These are phyloP conservation scores for Ypsolopha sequella DNA, from an alignment of 2,888 invertebrate genomes.

Conservation along the genomic window DNA sequence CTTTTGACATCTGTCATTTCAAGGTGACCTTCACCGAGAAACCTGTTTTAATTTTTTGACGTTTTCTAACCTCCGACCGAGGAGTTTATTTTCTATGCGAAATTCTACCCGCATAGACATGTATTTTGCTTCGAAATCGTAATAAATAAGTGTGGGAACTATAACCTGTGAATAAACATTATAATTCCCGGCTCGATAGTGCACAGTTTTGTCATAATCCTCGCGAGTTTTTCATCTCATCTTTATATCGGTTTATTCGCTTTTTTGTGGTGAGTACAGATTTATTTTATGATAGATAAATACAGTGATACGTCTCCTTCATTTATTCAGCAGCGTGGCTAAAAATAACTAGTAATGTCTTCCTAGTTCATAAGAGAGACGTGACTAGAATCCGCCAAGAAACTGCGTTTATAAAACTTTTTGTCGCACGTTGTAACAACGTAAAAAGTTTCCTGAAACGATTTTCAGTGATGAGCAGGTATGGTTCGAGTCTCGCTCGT, in stretches of 20 bases:
- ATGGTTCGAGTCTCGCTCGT: no score
- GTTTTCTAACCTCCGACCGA: slow-evolving; percentile 33
- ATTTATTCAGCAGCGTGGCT: slow-evolving; percentile 27
- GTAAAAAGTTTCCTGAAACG: no score
- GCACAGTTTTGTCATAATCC: slow-evolving; percentile 42
- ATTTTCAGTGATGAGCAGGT: no score
- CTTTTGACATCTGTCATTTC: slow-evolving; percentile 32
- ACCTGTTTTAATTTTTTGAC: slow-evolving; percentile 36
- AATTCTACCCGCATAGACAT: slow-evolving; percentile 60
- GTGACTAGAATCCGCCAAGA: not conserved
- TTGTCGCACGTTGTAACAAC: no score
- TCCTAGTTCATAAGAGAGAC: not conserved
- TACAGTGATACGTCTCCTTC: slow-evolving; percentile 19
- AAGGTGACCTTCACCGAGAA: slow-evolving; percentile 58
- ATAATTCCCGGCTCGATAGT: slow-evolving; percentile 30
- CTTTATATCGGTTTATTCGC: slow-evolving; percentile 13
- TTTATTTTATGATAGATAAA: slow-evolving; percentile 17
- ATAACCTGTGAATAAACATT: slow-evolving; percentile 24
- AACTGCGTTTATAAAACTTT: not conserved
- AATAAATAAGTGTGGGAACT: slow-evolving; percentile 30
- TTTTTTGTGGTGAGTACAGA: slow-evolving; percentile 32
- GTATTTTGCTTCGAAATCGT: slow-evolving; percentile 28
- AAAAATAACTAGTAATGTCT: slow-evolving; percentile 25
- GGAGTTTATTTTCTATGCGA: slow-evolving; percentile 48
- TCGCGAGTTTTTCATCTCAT: slow-evolving; percentile 13